These are phyloP conservation scores for Eupeodes latifasciatus DNA, from an alignment of 2,888 invertebrate genomes.

Conservation along the genomic window DNA sequence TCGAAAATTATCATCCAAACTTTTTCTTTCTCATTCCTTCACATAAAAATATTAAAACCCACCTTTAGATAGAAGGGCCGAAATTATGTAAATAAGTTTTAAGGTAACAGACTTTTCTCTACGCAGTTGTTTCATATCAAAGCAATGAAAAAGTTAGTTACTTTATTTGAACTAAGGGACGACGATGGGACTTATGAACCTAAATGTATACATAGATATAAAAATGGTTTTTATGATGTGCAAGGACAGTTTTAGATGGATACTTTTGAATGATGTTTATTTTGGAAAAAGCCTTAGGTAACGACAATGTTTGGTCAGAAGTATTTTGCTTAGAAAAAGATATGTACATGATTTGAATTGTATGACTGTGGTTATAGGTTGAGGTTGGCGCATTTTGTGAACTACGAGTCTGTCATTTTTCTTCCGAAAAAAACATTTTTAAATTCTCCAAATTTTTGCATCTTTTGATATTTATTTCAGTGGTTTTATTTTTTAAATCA, in stretches of 20 bases:
- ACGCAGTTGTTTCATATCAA: conserved; percentile 41
- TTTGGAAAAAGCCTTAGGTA: conserved; percentile 14
- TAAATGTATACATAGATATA: background rate
- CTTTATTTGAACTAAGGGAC: background rate
- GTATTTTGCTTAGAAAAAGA: background rate
- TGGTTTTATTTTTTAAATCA: too few species aligned
- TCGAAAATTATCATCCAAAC: conserved; percentile 74
- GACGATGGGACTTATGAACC: background rate
- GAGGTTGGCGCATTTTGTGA: too few species aligned
- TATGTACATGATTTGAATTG: too few species aligned
- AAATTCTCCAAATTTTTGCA: too few species aligned
- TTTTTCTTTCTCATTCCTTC: conserved; percentile 50
- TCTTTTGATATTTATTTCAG: too few species aligned
- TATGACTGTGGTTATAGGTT: too few species aligned
- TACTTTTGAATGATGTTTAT: conserved; percentile 58
- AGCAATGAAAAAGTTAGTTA: conserved; percentile 22
- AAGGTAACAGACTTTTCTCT: conserved; percentile 73
- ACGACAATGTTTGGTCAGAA: conserved; percentile 9
- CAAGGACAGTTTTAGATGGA: conserved; percentile 57
- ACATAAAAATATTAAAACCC: background rate
- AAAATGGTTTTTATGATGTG: conserved; percentile 1
- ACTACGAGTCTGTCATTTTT: too few species aligned
- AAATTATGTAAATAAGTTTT: conserved; percentile 69
- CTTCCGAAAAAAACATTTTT: too few species aligned
- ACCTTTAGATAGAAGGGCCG: conserved; percentile 7